These are phyloP conservation scores for Sebastes minor DNA, from an alignment of 2,797 vertebrate genomes.

Conservation along the genomic window DNA sequence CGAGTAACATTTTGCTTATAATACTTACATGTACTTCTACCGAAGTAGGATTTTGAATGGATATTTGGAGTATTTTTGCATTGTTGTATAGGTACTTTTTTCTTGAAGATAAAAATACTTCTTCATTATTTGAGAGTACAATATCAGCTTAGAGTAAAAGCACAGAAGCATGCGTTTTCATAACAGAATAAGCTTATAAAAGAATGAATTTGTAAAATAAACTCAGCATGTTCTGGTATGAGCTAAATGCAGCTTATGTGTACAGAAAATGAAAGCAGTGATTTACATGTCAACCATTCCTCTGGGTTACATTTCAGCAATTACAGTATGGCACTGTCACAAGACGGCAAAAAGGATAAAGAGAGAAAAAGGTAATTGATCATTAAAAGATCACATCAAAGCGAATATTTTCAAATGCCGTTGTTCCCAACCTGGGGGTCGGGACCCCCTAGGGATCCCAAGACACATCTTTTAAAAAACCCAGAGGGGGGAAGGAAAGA, in stretches of 20 bases:
- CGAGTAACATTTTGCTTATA: neutral
- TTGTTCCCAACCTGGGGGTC: neutral
- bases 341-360: neutral
- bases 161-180: neutral
- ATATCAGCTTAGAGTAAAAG: neutral
- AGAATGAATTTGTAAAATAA: neutral
- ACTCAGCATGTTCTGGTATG: neutral
- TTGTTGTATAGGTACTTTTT: neutral
- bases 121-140: neutral
- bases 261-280: neutral
- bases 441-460: neutral
- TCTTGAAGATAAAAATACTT: neutral
- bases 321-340: neutral
- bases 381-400: slow-evolving; percentile 10
- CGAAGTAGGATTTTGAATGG: no score
- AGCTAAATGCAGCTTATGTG: neutral
- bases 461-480: neutral
- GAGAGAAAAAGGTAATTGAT: neutral
- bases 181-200: neutral
- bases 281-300: neutral
- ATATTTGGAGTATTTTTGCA: neutral
- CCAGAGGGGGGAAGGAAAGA: neutral
- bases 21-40: no score
- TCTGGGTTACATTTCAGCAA: neutral
- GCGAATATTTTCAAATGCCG: slow-evolving; percentile 6